These are phyloP conservation scores for Planococcus citri DNA, from an alignment of 1,140 invertebrate genomes.

Conservation along the genomic window DNA sequence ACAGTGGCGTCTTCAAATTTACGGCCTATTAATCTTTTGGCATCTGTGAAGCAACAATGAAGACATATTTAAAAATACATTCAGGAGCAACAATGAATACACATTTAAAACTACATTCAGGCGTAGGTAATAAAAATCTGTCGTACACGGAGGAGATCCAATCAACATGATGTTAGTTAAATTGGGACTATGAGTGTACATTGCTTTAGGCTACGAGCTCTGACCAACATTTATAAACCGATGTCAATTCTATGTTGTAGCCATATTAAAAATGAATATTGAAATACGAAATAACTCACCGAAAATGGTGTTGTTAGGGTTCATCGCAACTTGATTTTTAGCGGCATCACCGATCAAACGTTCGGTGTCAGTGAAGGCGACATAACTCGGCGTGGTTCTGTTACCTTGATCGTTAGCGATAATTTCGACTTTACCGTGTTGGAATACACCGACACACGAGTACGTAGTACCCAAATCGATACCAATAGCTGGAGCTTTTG, in stretches of 20 bases:
- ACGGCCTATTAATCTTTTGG: conserved; percentile 49
- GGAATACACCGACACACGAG: conserved; percentile 9
- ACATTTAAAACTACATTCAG: neutral
- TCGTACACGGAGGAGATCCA: neutral
- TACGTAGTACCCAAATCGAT: conserved; percentile 26
- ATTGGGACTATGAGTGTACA: conserved; percentile 8
- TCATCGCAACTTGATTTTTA: conserved; percentile 90
- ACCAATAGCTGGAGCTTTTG: conserved; percentile 24
- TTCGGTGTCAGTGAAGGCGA: conserved; percentile 93
- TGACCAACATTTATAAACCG: neutral
- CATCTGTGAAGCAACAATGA: conserved; percentile 33
- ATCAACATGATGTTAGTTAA: neutral
- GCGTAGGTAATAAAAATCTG: neutral
- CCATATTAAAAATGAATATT: neutral
- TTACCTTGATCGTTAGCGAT: conserved; percentile 97
- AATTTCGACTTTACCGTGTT: conserved; percentile 60
- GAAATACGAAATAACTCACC: conserved; percentile 44
- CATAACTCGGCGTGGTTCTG: conserved; percentile 92
- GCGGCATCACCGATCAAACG: conserved; percentile 94
- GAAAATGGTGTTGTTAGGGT: conserved; percentile 92
- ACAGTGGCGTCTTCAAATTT: conserved; percentile 67
- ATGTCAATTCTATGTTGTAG: conserved; percentile 9
- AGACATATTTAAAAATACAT: conserved; percentile 22
- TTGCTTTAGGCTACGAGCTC: conserved; percentile 10
- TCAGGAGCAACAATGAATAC: conserved; percentile 26